Percentiles rank a stretch among this genome's conserved stretches.
Conservation (phyloP, 2,797 vertebrate genomes). For the Gymnoscopelus braueri region DNA sequence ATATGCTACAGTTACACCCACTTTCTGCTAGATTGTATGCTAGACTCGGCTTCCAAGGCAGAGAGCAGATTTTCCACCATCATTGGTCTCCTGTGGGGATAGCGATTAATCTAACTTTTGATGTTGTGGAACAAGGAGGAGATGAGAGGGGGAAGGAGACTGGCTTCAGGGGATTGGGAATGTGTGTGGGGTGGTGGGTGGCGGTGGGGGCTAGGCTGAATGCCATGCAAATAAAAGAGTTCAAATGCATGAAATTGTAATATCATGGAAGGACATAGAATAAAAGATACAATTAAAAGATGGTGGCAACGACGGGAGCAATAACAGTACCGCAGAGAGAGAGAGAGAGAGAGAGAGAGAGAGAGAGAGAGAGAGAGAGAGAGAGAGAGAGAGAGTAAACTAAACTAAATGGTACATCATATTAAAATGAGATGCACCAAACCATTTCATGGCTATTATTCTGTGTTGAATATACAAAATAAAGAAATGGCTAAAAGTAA, state of each 20-base stretch:
- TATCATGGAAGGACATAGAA: not conserved
- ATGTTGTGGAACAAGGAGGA: conserved; percentile 65
- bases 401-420: too few relatives aligned
- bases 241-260: conserved; percentile 27
- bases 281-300: not conserved
- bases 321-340: conserved; percentile 19
- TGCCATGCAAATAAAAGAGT: conserved; percentile 61
- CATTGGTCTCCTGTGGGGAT: conserved; percentile 53
- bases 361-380: not conserved
- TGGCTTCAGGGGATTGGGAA: not conserved
- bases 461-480: too few relatives aligned
- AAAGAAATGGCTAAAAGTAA: too few relatives aligned
- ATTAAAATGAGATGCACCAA: not conserved
- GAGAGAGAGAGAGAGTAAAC: not conserved
- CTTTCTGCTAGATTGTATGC: conserved; percentile 54
- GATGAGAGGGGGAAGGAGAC: conserved; percentile 39
- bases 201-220: conserved; percentile 42
- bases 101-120: conserved; percentile 68
- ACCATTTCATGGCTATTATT: not conserved
- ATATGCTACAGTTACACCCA: conserved; percentile 57
- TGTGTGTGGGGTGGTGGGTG: not conserved
- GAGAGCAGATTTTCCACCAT: conserved; percentile 52
- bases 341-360: conserved; percentile 28
- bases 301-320: conserved; percentile 6
- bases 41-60: conserved; percentile 46